Conservation (phyloP, 2,113 vertebrate species). For the Syngnathus floridae region DNA sequence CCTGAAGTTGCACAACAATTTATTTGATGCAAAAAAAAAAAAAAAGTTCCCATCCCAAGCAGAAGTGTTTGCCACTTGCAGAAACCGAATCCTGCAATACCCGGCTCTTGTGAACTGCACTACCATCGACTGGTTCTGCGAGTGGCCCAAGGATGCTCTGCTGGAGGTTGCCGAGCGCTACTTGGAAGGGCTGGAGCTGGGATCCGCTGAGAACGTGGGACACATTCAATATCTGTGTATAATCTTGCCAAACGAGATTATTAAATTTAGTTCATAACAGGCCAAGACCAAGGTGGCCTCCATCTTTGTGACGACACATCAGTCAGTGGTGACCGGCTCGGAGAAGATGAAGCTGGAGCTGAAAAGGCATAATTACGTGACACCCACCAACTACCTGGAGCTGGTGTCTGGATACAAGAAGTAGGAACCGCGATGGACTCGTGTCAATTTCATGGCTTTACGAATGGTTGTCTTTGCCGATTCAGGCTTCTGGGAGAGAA, state of each 20-base stretch:
- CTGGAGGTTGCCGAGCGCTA: slow-evolving; percentile 84
- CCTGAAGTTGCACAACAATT: too few species aligned
- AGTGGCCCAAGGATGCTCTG: slow-evolving; percentile 83
- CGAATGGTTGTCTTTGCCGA: not conserved
- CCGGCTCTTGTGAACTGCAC: slow-evolving; percentile 85
- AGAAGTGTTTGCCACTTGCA: slow-evolving; percentile 32
- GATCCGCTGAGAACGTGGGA: slow-evolving; percentile 71
- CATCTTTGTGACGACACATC: slow-evolving; percentile 82
- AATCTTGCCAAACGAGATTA: not conserved
- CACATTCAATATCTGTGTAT: not conserved
- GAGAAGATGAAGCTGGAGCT: slow-evolving; percentile 80
- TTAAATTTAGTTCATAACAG: slow-evolving; percentile 42
- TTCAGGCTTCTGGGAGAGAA: slow-evolving; percentile 80
- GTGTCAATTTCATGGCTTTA: not conserved
- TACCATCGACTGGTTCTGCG: slow-evolving; percentile 86
- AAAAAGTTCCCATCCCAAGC: not conserved
- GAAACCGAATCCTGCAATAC: slow-evolving; percentile 83
- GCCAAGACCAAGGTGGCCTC: slow-evolving; percentile 77
- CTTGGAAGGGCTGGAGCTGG: slow-evolving; percentile 72
- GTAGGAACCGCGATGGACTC: slow-evolving; percentile 51
- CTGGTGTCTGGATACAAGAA: slow-evolving; percentile 87
- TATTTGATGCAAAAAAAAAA: not conserved
- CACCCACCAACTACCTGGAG: slow-evolving; percentile 86
- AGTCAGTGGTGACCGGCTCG: slow-evolving; percentile 77
- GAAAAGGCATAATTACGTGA: slow-evolving; percentile 81